Evolutionary conservation across 2,113 vertebrate species (phyloP).

Genomic region (Manacus vitellinus): DNA sequence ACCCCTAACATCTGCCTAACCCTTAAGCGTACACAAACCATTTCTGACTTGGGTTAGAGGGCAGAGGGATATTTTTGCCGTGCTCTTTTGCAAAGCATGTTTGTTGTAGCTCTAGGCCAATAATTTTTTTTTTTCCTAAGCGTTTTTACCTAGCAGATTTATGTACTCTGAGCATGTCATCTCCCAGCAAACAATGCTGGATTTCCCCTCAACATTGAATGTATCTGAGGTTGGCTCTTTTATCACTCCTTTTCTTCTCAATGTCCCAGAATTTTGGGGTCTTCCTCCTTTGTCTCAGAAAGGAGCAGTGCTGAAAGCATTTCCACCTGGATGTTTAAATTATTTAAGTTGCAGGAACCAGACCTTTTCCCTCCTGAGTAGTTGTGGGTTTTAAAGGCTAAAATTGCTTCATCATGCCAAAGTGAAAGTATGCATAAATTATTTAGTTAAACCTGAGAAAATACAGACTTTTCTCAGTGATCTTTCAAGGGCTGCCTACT

Average conservation of each 20-base stretch:
- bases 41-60: conserved; percentile 30
- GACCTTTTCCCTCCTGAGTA: conserved; percentile 86
- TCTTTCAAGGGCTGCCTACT: conserved; percentile 82
- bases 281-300: conserved; percentile 82
- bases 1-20: conserved; percentile 67
- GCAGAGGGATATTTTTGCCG: conserved; percentile 47
- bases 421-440: conserved; percentile 95
- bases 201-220: conserved; percentile 63
- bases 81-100: conserved; percentile 49
- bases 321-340: conserved; percentile 95
- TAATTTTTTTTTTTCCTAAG: conserved; percentile 1
- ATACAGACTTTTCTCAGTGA: conserved; percentile 84
- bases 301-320: conserved; percentile 79
- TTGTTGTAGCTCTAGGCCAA: conserved; percentile 59
- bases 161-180: neutral
- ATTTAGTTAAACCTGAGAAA: conserved; percentile 94
- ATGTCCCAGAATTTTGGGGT: conserved; percentile 65
- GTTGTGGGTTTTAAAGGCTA: conserved; percentile 90
- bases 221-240: conserved; percentile 39
- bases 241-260: conserved; percentile 64
- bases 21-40: conserved; percentile 62
- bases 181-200: conserved; percentile 30
- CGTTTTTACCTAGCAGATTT: conserved; percentile 15
- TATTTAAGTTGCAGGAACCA: conserved; percentile 93
- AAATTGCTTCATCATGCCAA: conserved; percentile 98